Evolutionary conservation across 2,888 invertebrate species (phyloP).

Genomic region (Penaeus monodon): DNA sequence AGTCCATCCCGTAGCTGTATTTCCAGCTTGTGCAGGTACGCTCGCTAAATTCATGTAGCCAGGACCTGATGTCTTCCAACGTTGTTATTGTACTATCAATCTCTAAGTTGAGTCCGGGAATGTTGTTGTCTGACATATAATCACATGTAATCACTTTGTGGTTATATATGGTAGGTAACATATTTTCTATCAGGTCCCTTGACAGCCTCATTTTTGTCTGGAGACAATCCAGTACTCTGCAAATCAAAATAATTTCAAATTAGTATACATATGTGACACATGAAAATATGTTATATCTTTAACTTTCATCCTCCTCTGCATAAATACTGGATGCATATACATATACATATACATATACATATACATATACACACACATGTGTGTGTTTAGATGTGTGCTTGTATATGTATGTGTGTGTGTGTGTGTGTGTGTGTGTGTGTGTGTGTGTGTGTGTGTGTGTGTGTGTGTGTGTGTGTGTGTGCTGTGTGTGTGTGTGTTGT

Average conservation of each 20-base stretch:
- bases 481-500: too few relatives aligned
- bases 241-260: not conserved
- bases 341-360: too few relatives aligned
- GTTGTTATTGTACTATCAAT: slow-evolving; percentile 9
- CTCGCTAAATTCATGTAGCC: slow-evolving; percentile 6
- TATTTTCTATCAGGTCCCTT: not conserved
- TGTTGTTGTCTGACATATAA: slow-evolving; percentile 1
- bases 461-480: too few relatives aligned
- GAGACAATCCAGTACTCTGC: not conserved
- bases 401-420: too few relatives aligned
- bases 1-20: not conserved
- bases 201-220: not conserved
- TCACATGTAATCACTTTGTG: not conserved
- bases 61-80: not conserved
- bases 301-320: too few relatives aligned
- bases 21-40: slow-evolving; percentile 11
- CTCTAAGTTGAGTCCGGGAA: slow-evolving; percentile 11
- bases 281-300: not conserved
- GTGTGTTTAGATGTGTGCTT: too few relatives aligned
- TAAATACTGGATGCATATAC: too few relatives aligned
- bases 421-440: too few relatives aligned
- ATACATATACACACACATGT: too few relatives aligned
- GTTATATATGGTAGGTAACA: not conserved
- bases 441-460: too few relatives aligned
- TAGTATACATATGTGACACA: not conserved